phyloP scores from a whole-genome alignment of 2,113 vertebrate genomes.

The Holacanthus passer region DNA sequence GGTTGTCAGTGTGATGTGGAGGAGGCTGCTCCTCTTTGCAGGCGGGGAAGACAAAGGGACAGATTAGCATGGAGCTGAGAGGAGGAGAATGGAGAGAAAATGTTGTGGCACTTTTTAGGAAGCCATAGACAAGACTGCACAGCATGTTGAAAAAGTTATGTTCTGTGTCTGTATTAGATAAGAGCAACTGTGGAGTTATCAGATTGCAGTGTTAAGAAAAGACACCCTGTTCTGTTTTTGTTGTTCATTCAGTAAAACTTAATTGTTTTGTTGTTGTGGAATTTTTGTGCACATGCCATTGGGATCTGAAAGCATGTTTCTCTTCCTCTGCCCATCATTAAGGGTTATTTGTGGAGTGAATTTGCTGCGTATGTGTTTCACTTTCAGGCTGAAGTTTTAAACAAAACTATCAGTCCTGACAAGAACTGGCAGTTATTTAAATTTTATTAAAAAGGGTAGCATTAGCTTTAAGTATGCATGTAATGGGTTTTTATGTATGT shows the following conservation, averaged over 20 bases:
- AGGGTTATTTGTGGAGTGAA: neutral
- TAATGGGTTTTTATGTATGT: neutral
- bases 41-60: slow-evolving; percentile 52
- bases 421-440: neutral
- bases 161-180: neutral
- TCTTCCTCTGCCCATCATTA: neutral
- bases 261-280: neutral
- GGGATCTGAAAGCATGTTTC: neutral
- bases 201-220: neutral
- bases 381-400: neutral
- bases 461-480: neutral
- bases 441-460: neutral
- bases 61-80: slow-evolving; percentile 42
- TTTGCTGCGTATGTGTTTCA: neutral
- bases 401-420: neutral
- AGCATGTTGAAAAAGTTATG: neutral
- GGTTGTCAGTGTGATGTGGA: slow-evolving; percentile 39
- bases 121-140: neutral
- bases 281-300: neutral
- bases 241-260: neutral
- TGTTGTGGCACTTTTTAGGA: neutral
- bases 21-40: slow-evolving; percentile 45
- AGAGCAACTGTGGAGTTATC: neutral
- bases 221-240: neutral
- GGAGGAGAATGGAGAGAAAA: slow-evolving; percentile 10